phyloP scores from a whole-genome alignment of 2,797 vertebrate species.

The Pseudomugil tenellus region DNA sequence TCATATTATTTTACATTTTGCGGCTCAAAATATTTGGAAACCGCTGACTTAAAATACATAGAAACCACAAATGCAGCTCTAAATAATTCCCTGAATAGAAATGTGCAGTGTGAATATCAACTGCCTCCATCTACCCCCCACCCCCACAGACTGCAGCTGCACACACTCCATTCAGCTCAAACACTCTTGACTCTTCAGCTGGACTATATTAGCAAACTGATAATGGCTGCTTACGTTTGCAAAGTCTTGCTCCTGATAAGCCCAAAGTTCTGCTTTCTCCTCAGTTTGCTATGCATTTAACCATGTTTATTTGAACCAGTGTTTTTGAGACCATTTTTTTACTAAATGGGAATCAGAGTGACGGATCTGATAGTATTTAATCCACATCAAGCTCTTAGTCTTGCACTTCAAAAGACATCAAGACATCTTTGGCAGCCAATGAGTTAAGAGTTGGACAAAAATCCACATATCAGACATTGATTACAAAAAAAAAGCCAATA shows the following conservation, averaged over 20 bases:
- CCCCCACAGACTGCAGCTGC: background rate
- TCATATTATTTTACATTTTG: too few relatives aligned
- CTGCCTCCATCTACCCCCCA: background rate
- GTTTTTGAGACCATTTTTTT: background rate
- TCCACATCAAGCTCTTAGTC: too few relatives aligned
- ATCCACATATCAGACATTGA: too few relatives aligned
- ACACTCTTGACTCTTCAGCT: conserved; percentile 1
- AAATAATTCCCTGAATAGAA: background rate
- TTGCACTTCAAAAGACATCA: too few relatives aligned
- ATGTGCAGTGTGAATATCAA: background rate
- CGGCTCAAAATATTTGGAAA: too few relatives aligned
- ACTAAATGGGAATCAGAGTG: background rate
- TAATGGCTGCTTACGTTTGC: background rate
- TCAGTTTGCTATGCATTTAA: background rate
- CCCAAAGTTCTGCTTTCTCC: background rate
- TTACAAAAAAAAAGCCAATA: too few relatives aligned
- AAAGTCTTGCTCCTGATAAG: background rate
- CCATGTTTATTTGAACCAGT: background rate
- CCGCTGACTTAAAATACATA: background rate
- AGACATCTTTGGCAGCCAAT: too few relatives aligned
- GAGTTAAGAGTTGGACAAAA: too few relatives aligned
- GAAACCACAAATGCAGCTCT: background rate
- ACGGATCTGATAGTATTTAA: background rate
- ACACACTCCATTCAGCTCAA: background rate
- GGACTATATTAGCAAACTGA: background rate